Evolutionary conservation across 2,888 invertebrate species (phyloP), one percentile per base, ranked within the genome.

Genomic region (Dynastes maya): DNA sequence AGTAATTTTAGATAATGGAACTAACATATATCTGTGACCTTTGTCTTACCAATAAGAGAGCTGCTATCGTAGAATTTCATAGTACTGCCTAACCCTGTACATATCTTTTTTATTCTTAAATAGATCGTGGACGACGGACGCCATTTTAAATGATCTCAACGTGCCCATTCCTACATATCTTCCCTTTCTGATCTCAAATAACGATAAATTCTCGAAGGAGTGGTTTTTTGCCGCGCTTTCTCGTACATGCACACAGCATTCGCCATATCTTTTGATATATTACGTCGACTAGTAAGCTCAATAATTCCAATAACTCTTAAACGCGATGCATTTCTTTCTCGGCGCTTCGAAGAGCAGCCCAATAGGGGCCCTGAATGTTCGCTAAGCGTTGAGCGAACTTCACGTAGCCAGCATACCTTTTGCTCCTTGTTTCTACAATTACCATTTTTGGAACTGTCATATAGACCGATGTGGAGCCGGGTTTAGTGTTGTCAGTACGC

Each of bases 251-350:
- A 8, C 27, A n/a, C 32, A 63, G 1, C 29, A 13, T 32, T 63
- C 63, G 29, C 63, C 13, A 29, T 63, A 63, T 45, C 29, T 13
- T 63, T 63, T 63, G 63, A 63, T 29, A 63, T 63, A 63, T 63
- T 29, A 63, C 63, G 32, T 32, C 63, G 32, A 32, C 63, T 32
- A 63, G 29, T 63, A 32, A 63, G 63, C 4, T 29, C 63, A 63
- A 63, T 63, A 63, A 63, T 63, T 63, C 63, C 63, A 63, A 63
- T 63, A 63, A 63, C 63, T 63, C 29, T 63, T 63, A 63, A 63
- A 63, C 27, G 27, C 45, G 32, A 37, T 37, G 32, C 32, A 37
- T 37, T 61, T 61, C 22, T 61, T 61, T 61, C 61, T 61, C 61
- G 53, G 22, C 8, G 9, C 27, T 61, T 27, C 61, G 9, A 29